Conservation (phyloP, 35 echinoderm and acorn worm species). For the Hemicentrotus pulcherrimus region DNA sequence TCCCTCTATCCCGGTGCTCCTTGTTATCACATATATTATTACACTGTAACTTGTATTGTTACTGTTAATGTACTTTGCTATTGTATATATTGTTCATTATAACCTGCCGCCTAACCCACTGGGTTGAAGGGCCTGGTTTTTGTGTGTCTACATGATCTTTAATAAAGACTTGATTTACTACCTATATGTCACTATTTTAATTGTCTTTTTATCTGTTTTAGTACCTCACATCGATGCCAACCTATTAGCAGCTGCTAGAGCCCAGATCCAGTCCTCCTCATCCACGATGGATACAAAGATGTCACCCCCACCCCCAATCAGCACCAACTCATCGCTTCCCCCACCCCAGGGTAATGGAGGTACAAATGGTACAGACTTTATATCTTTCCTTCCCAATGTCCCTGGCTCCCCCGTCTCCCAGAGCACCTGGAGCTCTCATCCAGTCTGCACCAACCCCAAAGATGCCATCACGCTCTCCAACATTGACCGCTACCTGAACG, state of each 20-base stretch:
- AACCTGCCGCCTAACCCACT: no score
- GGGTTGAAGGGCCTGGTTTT: no score
- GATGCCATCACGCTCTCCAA: conserved; percentile 92
- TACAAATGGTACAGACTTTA: neutral
- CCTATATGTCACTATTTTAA: no score
- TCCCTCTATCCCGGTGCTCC: no score
- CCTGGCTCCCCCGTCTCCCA: conserved; percentile 80
- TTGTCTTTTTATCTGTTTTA: neutral
- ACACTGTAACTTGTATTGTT: no score
- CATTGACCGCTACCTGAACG: conserved; percentile 90
- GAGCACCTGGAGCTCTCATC: conserved; percentile 80
- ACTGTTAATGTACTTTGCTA: no score
- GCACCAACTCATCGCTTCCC: neutral
- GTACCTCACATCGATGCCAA: conserved; percentile 34
- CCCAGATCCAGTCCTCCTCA: conserved; percentile 46
- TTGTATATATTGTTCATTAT: no score
- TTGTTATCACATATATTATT: no score
- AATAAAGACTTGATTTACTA: no score
- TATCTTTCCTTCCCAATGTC: conserved; percentile 15
- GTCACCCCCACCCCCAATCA: neutral
- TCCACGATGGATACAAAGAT: neutral
- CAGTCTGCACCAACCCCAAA: conserved; percentile 84
- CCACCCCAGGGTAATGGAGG: neutral
- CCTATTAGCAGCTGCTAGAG: conserved; percentile 49
- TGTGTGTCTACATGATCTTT: no score